Evolutionary conservation across 2,113 vertebrate species (phyloP).

Genomic region (Colossoma macropomum): DNA sequence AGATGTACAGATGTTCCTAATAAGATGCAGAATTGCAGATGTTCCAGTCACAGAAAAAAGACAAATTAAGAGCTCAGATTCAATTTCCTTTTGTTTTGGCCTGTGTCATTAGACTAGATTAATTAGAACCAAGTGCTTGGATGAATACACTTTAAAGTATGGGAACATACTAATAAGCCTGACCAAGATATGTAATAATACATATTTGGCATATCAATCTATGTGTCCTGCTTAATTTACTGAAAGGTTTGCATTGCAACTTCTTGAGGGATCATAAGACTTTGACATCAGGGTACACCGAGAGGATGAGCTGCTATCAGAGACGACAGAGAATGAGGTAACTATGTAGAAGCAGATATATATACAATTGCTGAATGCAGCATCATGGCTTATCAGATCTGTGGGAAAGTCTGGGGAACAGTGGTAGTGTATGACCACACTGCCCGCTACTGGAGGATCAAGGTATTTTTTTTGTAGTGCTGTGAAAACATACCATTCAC

Average conservation of each 20-base stretch:
- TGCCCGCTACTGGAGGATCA: slow-evolving; percentile 96
- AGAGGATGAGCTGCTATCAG: slow-evolving; percentile 94
- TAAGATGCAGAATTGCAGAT: no score
- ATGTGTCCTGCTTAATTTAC: background rate
- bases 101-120: background rate
- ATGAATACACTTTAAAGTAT: no score
- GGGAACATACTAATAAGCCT: background rate
- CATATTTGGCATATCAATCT: background rate
- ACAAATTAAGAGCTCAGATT: no score
- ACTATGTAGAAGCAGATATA: background rate
- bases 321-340: slow-evolving; percentile 98
- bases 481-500: background rate
- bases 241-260: slow-evolving; percentile 77
- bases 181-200: background rate
- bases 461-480: slow-evolving; percentile 73
- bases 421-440: slow-evolving; percentile 93
- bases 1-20: no score
- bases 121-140: no score
- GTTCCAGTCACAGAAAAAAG: no score
- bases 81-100: background rate
- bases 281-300: slow-evolving; percentile 98
- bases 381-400: slow-evolving; percentile 95
- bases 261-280: slow-evolving; percentile 97
- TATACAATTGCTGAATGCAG: no score
- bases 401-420: slow-evolving; percentile 90